Evolutionary conservation across 2,888 invertebrate species (phyloP), one percentile per base, ranked within the genome.

Genomic region (Drosophila subquinaria): DNA sequence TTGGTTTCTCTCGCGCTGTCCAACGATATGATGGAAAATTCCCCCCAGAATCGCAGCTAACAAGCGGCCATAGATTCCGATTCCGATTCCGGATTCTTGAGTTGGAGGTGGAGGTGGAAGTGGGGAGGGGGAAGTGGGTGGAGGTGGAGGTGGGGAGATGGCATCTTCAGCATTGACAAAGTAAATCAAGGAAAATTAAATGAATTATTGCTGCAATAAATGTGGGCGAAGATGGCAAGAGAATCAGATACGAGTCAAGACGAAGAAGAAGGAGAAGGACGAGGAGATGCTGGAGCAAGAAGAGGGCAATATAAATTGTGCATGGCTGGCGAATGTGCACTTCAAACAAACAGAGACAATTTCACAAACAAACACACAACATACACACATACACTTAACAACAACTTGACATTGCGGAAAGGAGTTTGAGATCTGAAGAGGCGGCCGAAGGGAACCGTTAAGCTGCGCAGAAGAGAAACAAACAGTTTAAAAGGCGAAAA

Each of bases 161-260:
- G 51, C 51, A 65, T 66, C 48, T 52, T 48, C 63, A 64, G 77
- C 69, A 74, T 76, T 81, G 89, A 82, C 79, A 82, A 85, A 88
- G 84, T 88, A 88, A 88, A 88, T 88, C 87, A 88, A 78, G 81
- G 76, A 81, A 88, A 88, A 88, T 87, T 90, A 90, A 88, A 90
- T 90, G 87, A 88, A 90, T 88, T 88, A 88, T 88, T 83, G 88
- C 88, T 73, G 88, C 90, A 90, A 90, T 88, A 88, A 90, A 88
- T 80, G 79, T 71, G 84, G 83, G 73, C 74, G 71, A 10, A 4
- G 23, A 20, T 38, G 47, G 55, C 1, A 3, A 11, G 13, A 4
- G 13, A 20, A 48, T 6, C n/a, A 36, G 15, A 36, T 36, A 42
- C 30, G 8, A 30, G 30, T 9, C 30, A 17, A 36, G 1, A 1